Percentiles rank a stretch among this genome's conserved stretches.
Conservation (phyloP, 2,888 invertebrate genomes). For the Hydroisotoma schaefferi region DNA sequence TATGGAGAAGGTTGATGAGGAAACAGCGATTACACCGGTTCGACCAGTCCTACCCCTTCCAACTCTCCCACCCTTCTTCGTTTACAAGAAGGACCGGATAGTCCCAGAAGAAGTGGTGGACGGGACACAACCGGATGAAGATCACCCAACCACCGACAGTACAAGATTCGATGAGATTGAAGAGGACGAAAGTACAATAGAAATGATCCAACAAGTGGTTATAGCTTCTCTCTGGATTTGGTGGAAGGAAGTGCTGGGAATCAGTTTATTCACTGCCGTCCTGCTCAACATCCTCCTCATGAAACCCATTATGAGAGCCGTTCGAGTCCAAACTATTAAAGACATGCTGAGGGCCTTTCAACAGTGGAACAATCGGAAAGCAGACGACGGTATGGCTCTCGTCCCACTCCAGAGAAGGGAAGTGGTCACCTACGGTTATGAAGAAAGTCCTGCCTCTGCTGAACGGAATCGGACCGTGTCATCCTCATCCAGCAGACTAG, state of each 20-base stretch:
- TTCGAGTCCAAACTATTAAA: slow-evolving; percentile 40
- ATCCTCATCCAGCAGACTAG: neutral
- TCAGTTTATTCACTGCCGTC: slow-evolving; percentile 67
- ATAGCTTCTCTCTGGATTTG: slow-evolving; percentile 74
- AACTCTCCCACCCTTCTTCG: slow-evolving; percentile 62
- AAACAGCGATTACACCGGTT: slow-evolving; percentile 1
- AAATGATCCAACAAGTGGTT: slow-evolving; percentile 58
- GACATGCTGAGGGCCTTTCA: slow-evolving; percentile 40
- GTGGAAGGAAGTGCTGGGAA: slow-evolving; percentile 77
- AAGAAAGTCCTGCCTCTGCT: neutral
- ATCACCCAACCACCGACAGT: too few relatives aligned
- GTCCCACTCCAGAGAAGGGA: neutral
- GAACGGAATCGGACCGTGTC: slow-evolving; percentile 1
- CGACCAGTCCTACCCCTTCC: too few relatives aligned
- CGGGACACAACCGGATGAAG: too few relatives aligned
- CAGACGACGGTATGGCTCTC: neutral
- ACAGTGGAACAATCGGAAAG: neutral
- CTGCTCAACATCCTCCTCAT: slow-evolving; percentile 43
- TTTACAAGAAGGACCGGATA: slow-evolving; percentile 58
- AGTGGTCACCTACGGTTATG: neutral
- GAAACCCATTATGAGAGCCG: slow-evolving; percentile 43
- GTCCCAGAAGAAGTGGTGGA: too few relatives aligned
- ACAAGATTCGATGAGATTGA: slow-evolving; percentile 38
- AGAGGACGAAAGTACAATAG: slow-evolving; percentile 57
- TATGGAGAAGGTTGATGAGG: slow-evolving; percentile 4